phyloP scores from a whole-genome alignment of 2,888 invertebrate species.

The Carabus problematicus region DNA sequence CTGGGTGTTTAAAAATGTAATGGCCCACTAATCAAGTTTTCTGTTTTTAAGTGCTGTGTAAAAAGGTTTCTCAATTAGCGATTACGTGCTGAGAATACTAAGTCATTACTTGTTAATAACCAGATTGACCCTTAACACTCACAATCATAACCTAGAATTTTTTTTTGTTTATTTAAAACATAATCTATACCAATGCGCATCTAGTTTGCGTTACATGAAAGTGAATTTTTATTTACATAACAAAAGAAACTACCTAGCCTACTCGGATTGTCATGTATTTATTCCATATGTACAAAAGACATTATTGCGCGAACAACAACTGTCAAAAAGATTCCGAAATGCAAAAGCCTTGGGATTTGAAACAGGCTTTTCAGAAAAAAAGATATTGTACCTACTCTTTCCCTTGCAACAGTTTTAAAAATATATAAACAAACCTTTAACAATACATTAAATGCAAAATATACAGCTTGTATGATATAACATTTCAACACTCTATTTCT shows the following conservation, averaged over 20 bases:
- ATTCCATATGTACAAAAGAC: too few species aligned
- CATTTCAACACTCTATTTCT: not conserved
- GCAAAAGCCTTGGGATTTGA: too few species aligned
- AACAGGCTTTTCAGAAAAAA: too few species aligned
- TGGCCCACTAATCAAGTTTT: constrained; percentile 29
- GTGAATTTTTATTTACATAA: not conserved
- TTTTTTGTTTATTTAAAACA: not conserved
- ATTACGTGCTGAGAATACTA: constrained; percentile 12
- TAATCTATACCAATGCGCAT: not conserved
- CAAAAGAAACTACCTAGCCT: not conserved
- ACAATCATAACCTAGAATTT: too few species aligned
- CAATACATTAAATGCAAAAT: not conserved
- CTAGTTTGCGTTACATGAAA: not conserved
- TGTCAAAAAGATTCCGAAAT: too few species aligned
- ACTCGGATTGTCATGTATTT: not conserved
- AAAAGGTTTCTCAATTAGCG: constrained; percentile 22
- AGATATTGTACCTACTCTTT: too few species aligned
- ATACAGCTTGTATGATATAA: not conserved
- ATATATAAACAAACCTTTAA: too few species aligned
- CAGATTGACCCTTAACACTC: not conserved
- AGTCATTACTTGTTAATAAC: constrained; percentile 13
- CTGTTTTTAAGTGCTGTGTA: constrained; percentile 29
- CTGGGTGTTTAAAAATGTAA: constrained; percentile 24
- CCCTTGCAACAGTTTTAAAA: too few species aligned
- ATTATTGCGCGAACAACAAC: too few species aligned